Evolutionary conservation across 2,888 invertebrate species (phyloP), one percentile per base, ranked within the genome.

Genomic region (Hesperia comma): DNA sequence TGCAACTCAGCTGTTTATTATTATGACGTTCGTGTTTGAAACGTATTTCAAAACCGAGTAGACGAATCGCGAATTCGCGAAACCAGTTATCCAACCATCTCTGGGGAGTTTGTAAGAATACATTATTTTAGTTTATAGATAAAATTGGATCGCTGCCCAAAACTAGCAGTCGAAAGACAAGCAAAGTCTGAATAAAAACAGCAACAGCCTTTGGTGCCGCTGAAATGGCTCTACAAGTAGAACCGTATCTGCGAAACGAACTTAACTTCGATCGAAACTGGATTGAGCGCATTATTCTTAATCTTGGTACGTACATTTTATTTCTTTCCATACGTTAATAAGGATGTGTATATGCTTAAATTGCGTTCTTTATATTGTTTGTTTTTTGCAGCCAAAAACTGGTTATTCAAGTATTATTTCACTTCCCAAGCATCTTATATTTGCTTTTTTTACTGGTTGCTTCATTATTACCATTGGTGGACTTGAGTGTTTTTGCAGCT

Each of bases 251-350:
- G 8, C 73, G 71, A 14, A 74, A 72, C 40, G 81, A 81, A 68
- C 67, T 84, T 2, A 75, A 75, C 15, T 84, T 85, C 63, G 80
- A 89, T 67, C 74, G 73, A 26, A 74, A 53, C 17, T 81, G 79
- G 79, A 74, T 88, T 40, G 88, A 90, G 72, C 75, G 77, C 72
- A 77, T 90, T 40, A 74, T 90, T 61, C 75, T 90, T 32, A 70
- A 85, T 70, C 75, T 90, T 41, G 82, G 90, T 88, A 74, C 80
- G 82, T 75, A n/a, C n/a, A 19, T 19, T 57, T n/a, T 1, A n/a
- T 49, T 57, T 19, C 26, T 6, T 49, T 10, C 10, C 26, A 4
- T 26, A 26, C 26, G 10, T 57, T 66, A 61, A 8, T 4, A 17
- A 19, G 26, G 15, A 32, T 37, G 2, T 10, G 0, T 8, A 15